Conservation (phyloP, 2,888 invertebrate genomes). For the Cordylochernes scorpioides region DNA sequence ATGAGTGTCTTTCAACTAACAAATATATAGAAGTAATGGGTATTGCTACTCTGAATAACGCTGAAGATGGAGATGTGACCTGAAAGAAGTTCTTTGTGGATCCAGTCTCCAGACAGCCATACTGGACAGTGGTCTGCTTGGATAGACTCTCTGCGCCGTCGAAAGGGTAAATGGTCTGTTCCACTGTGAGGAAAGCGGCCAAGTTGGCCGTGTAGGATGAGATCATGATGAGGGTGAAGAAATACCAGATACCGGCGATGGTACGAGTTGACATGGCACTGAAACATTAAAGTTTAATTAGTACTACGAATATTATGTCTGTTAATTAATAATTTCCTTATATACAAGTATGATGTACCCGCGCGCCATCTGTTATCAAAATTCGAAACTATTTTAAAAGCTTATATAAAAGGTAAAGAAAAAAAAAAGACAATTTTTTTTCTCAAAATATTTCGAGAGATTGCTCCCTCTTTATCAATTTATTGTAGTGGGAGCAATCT, state of each 20-base stretch:
- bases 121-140: slow-evolving; percentile 85
- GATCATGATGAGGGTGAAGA: slow-evolving; percentile 80
- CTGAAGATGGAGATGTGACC: too few relatives aligned
- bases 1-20: too few relatives aligned
- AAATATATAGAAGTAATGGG: too few relatives aligned
- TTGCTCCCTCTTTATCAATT: too few relatives aligned
- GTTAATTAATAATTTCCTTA: background rate
- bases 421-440: background rate
- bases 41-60: too few relatives aligned
- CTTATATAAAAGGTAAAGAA: background rate
- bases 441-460: too few relatives aligned
- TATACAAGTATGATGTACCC: background rate
- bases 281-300: slow-evolving; percentile 13
- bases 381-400: too few relatives aligned
- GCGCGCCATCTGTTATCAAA: too few relatives aligned
- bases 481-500: too few relatives aligned
- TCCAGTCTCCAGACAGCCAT: slow-evolving; percentile 68
- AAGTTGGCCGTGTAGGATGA: slow-evolving; percentile 80
- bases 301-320: background rate
- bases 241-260: slow-evolving; percentile 75
- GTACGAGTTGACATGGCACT: slow-evolving; percentile 65
- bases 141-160: slow-evolving; percentile 83
- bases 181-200: slow-evolving; percentile 74
- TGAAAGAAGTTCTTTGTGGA: slow-evolving; percentile 82
- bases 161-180: slow-evolving; percentile 43